Evolutionary conservation across 2,888 invertebrate species (phyloP).

Genomic region (Orgyia antiqua): DNA sequence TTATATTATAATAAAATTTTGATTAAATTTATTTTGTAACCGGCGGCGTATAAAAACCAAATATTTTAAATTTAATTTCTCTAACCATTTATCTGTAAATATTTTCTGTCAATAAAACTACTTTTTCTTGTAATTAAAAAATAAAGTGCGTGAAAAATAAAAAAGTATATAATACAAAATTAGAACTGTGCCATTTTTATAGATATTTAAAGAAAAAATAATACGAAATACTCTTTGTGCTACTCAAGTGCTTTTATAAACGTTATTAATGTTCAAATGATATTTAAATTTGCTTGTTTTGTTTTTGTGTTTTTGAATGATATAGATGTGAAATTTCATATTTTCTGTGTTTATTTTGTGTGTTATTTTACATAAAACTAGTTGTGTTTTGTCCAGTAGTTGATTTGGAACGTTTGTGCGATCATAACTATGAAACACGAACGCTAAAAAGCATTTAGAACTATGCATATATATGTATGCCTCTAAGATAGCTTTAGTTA

Average conservation of each 20-base stretch:
- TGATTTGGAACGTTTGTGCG: constrained; percentile 17
- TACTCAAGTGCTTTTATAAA: constrained; percentile 73
- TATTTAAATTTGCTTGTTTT: constrained; percentile 77
- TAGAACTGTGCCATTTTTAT: constrained; percentile 67
- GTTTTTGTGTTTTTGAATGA: constrained; percentile 39
- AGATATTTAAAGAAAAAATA: constrained; percentile 28
- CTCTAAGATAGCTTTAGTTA: constrained; percentile 13
- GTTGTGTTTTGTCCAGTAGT: constrained; percentile 36
- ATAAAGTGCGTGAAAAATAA: constrained; percentile 8
- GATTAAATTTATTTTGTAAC: constrained; percentile 32
- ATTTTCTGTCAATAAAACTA: constrained; percentile 47
- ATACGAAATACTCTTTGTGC: constrained; percentile 56
- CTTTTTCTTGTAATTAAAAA: constrained; percentile 48
- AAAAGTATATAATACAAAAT: constrained; percentile 48
- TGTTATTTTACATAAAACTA: constrained; percentile 25
- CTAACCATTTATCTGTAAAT: constrained; percentile 60
- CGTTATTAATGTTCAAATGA: constrained; percentile 53
- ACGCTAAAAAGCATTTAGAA: too few species aligned
- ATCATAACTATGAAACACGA: constrained; percentile 22
- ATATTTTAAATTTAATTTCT: constrained; percentile 41
- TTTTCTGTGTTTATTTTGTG: constrained; percentile 33
- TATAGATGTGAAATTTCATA: constrained; percentile 39
- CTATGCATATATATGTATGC: constrained; percentile 13
- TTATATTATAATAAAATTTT: constrained; percentile 38
- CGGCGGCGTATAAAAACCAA: constrained; percentile 41